A percentile compares a stretch with the other conserved stretches of the same genome.
These are phyloP conservation scores for Oceanodroma tethys DNA, from an alignment of 2,113 vertebrate species.

Conservation along the genomic window DNA sequence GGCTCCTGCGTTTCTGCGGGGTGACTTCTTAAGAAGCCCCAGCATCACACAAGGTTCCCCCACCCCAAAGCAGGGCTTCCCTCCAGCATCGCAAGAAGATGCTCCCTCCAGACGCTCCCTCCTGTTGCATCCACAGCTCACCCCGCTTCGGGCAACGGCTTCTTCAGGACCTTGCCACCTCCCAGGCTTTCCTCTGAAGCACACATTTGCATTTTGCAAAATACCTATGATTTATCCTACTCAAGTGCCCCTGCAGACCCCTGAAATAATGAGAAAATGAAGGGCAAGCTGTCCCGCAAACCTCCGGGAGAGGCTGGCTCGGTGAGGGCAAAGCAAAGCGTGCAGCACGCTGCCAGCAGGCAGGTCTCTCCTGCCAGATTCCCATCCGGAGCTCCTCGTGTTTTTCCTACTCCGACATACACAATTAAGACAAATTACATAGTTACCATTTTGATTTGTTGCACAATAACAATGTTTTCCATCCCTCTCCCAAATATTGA, in stretches of 20 bases:
- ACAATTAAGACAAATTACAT: slow-evolving; percentile 60
- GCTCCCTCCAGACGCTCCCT: background rate
- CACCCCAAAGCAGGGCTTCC: background rate
- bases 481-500: slow-evolving; percentile 49
- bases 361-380: slow-evolving; percentile 23
- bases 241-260: background rate
- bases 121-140: background rate
- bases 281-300: background rate
- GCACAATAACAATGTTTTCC: slow-evolving; percentile 20
- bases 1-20: background rate
- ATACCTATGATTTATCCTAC: background rate
- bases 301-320: background rate
- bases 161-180: background rate
- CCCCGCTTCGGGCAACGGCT: fast-evolving
- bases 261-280: background rate
- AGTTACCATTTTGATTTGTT: slow-evolving; percentile 39
- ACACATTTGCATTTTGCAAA: background rate
- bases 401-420: background rate
- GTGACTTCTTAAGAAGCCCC: background rate
- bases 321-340: background rate
- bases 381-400: background rate
- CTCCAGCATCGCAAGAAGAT: background rate
- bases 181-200: background rate
- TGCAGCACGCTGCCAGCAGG: background rate
- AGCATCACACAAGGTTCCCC: fast-evolving